Evolutionary conservation across 2,113 vertebrate species (phyloP).

Genomic region (Sialia sialis): DNA sequence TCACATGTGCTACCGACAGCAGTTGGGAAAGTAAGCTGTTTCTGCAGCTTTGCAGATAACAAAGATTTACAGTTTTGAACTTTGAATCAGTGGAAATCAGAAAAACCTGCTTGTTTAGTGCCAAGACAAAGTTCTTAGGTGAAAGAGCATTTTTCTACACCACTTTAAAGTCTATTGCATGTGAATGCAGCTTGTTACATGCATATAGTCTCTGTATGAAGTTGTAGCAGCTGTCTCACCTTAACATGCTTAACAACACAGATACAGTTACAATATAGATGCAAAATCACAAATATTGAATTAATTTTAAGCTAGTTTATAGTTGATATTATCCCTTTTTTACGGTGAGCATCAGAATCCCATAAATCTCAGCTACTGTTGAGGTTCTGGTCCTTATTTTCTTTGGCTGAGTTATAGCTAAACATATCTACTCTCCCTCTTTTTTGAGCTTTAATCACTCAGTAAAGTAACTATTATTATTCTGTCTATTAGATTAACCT

Average conservation of each 20-base stretch:
- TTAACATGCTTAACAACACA: constrained; percentile 19
- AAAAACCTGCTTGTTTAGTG: not conserved
- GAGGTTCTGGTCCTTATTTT: not conserved
- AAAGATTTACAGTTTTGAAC: not conserved
- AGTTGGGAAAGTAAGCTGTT: not conserved
- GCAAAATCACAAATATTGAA: not conserved
- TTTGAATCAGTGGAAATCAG: not conserved
- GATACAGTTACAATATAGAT: not conserved
- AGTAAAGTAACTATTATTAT: constrained; percentile 37
- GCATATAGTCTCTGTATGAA: not conserved
- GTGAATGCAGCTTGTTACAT: not conserved
- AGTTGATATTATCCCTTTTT: not conserved
- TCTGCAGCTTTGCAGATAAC: not conserved
- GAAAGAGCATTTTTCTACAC: not conserved
- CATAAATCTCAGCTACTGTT: constrained; percentile 10
- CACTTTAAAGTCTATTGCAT: not conserved
- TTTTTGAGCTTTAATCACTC: constrained; percentile 12
- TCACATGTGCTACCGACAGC: not conserved
- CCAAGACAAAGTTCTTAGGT: not conserved
- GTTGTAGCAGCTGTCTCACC: constrained; percentile 19
- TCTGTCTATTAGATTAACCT: constrained; percentile 13
- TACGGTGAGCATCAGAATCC: not conserved
- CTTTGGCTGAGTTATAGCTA: not conserved
- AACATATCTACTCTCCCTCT: constrained; percentile 7
- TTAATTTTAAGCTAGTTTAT: constrained; percentile 10